These are phyloP conservation scores for Anas acuta DNA, from an alignment of 2,797 vertebrate species.

Conservation along the genomic window DNA sequence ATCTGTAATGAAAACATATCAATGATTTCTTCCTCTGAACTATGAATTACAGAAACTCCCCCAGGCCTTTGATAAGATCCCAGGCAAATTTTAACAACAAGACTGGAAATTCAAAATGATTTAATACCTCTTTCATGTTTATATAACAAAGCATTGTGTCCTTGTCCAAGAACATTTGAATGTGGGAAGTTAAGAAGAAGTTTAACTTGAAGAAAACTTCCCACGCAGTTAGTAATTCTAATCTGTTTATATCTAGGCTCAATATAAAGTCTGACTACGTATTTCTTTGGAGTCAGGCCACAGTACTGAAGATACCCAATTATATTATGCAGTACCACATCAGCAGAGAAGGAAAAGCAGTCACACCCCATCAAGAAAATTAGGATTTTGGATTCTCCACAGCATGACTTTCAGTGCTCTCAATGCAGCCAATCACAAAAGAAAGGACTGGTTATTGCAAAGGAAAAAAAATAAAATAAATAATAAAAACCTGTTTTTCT, in stretches of 20 bases:
- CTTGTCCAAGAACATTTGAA: conserved; percentile 54
- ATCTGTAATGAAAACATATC: not conserved
- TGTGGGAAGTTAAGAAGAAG: conserved; percentile 60
- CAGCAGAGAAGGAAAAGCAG: not conserved
- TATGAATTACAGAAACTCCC: conserved; percentile 20
- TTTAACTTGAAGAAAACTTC: conserved; percentile 63
- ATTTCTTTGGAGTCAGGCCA: conserved; percentile 51
- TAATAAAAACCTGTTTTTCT: not conserved
- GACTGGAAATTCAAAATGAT: conserved; percentile 52
- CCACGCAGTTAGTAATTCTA: conserved; percentile 60
- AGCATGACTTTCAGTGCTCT: not conserved
- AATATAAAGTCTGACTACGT: conserved; percentile 29
- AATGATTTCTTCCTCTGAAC: conserved; percentile 17
- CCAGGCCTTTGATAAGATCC: conserved; percentile 46
- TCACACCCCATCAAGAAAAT: not conserved
- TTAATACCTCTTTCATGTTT: conserved; percentile 63
- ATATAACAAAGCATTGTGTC: conserved; percentile 62
- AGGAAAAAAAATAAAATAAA: not conserved
- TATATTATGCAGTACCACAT: not conserved
- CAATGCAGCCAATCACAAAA: not conserved
- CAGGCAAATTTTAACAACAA: conserved; percentile 35
- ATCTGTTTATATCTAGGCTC: conserved; percentile 65
- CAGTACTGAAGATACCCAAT: conserved; percentile 19
- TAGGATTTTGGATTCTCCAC: not conserved
- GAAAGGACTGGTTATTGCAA: not conserved